phyloP scores from a whole-genome alignment of 2,113 vertebrate species.

The Dromas ardeola region DNA sequence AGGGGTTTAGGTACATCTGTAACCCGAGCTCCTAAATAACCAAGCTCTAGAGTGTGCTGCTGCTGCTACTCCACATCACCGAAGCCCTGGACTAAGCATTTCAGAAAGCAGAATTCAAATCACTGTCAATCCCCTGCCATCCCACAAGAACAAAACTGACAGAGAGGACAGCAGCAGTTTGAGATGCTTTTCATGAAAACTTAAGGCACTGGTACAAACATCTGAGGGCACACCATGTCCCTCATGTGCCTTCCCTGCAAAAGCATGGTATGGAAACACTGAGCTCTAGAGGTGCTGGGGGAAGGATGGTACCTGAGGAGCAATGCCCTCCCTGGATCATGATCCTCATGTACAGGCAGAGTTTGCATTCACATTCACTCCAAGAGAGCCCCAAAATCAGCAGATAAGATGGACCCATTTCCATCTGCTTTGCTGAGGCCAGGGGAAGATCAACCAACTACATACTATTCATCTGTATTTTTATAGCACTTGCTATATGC shows the following conservation, averaged over 20 bases:
- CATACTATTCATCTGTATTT: background rate
- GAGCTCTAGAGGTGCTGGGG: background rate
- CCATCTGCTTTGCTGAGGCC: background rate
- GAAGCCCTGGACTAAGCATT: background rate
- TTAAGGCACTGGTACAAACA: background rate
- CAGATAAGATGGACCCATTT: background rate
- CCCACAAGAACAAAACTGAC: background rate
- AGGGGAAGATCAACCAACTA: background rate
- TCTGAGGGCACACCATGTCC: background rate
- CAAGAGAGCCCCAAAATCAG: background rate
- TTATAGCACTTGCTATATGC: background rate
- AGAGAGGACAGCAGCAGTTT: background rate
- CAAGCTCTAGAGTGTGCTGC: background rate
- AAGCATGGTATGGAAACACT: background rate
- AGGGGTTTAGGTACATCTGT: background rate
- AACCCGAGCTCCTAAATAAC: background rate
- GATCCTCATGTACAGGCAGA: background rate
- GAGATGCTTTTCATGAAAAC: background rate
- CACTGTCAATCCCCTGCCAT: background rate
- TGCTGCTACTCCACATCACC: background rate
- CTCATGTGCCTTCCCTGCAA: background rate
- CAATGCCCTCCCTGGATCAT: background rate
- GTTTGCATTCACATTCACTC: background rate
- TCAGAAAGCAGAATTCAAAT: slow-evolving; percentile 16
- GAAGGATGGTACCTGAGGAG: background rate